phyloP scores from a whole-genome alignment of 2,888 invertebrate genomes.

The Drosophila kanekoi region DNA sequence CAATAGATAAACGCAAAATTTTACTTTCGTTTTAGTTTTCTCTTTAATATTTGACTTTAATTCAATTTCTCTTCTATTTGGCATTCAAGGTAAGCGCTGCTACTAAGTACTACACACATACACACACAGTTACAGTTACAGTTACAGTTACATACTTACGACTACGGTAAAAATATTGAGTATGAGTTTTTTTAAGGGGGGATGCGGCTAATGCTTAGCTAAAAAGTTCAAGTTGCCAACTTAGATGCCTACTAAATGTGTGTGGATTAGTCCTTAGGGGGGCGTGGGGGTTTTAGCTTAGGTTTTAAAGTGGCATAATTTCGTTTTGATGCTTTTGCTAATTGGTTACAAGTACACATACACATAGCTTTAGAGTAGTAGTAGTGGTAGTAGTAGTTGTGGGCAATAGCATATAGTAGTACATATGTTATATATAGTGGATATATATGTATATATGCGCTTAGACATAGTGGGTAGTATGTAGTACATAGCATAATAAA shows the following conservation, averaged over 20 bases:
- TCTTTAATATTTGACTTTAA: constrained; percentile 11
- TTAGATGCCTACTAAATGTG: constrained; percentile 29
- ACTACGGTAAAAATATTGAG: constrained; percentile 61
- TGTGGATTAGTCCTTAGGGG: constrained; percentile 31
- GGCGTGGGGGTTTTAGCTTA: constrained; percentile 28
- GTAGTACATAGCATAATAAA: constrained; percentile 38
- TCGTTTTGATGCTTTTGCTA: constrained; percentile 52
- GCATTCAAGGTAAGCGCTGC: constrained; percentile 60
- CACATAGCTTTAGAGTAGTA: constrained; percentile 53
- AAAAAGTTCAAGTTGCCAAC: constrained; percentile 39
- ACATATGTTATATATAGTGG: constrained; percentile 58
- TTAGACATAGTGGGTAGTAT: constrained; percentile 54
- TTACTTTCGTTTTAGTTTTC: constrained; percentile 18
- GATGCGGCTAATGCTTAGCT: constrained; percentile 20
- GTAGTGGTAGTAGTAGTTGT: constrained; percentile 38
- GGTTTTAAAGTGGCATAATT: constrained; percentile 39
- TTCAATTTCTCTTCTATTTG: constrained; percentile 41
- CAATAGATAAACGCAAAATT: constrained; percentile 50
- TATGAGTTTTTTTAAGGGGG: constrained; percentile 23
- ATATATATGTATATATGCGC: constrained; percentile 52
- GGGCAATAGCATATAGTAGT: constrained; percentile 59
- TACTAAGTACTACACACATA: constrained; percentile 63
- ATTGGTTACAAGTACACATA: constrained; percentile 63
- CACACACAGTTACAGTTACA: constrained; percentile 58
- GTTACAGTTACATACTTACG: constrained; percentile 42